Base-by-base conservation (phyloP, 2,113 vertebrate species). In the Propithecus coquereli region DNA sequence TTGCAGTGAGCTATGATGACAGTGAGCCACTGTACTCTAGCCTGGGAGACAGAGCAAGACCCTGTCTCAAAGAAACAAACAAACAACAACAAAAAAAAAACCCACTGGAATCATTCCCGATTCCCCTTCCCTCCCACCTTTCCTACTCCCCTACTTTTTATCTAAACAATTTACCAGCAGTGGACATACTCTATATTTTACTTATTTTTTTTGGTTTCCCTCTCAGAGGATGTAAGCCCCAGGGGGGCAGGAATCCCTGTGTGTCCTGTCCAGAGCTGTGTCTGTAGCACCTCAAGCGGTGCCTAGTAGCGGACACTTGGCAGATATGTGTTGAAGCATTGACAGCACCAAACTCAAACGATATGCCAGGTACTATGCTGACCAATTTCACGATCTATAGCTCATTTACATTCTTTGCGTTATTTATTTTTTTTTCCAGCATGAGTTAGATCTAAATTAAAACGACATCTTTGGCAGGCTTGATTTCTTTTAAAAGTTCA, bases 381-480 rank as follows among this genome's bases (percentile, higher is more conserved):
- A 59, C 47, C 18, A 8, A 83, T 43, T 50, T 77, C 71, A 59
- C 23, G 13, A 45, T 54, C 74, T 90, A 57, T 79, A 74, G 18
- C 23, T 86, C 52, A 86, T 76, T 88, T 71, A 52, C 6, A 82
- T 68, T 94, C 45, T 50, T 76, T 32, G 27, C 43, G 43, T 32
- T 27, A 32, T 47, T 30, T 76, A 47, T 30, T 32, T 16, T 76
- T 77, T 23, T 13, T 6, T 2, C 37, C 66, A 68, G 0, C 6
- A 25, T 83, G 13, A 12, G 3, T 47, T 71, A 80, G 37, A 22
- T 94, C 22, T 84, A 94, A 74, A 57, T 74, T 81, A 90, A 82
- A 92, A 59, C n/a, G 6, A 90, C 18, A 92, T 63, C 20, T 66
- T 54, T 80, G 11, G 23, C 30, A 94, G 61, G 40, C 16, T 96